A percentile compares a stretch with the other conserved stretches of the same genome.
These are phyloP conservation scores for Sphecodes monilicornis DNA, from an alignment of 2,888 invertebrate genomes.

Conservation along the genomic window DNA sequence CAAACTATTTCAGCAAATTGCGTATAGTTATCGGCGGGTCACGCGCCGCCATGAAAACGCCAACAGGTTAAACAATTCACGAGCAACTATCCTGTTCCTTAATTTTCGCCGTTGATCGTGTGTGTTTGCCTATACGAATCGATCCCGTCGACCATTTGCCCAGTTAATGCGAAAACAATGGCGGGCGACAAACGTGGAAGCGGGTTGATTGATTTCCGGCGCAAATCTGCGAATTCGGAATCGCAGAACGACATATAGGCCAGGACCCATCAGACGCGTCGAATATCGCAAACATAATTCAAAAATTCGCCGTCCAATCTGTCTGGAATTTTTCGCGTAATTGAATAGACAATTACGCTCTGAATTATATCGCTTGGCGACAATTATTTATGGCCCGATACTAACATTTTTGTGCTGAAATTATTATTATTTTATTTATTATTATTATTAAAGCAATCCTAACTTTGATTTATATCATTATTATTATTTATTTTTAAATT, in stretches of 20 bases:
- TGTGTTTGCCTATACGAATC: constrained; percentile 3
- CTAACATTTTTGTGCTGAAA: not conserved
- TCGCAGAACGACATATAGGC: constrained; percentile 49
- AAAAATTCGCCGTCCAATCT: not conserved
- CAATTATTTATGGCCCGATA: not conserved
- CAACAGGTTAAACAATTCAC: constrained; percentile 8
- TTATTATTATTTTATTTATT: no score
- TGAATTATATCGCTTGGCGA: not conserved
- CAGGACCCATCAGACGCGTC: not conserved
- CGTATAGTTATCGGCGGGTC: constrained; percentile 1
- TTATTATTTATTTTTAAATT: no score
- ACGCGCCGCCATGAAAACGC: not conserved
- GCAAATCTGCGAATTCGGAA: constrained; percentile 55
- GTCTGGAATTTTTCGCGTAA: not conserved
- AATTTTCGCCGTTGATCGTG: constrained; percentile 1
- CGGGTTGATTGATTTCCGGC: constrained; percentile 64
- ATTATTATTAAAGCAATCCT: no score
- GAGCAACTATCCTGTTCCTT: constrained; percentile 3
- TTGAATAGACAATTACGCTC: not conserved
- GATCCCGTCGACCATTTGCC: constrained; percentile 4
- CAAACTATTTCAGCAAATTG: not conserved
- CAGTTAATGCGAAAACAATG: constrained; percentile 41
- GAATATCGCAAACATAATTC: not conserved
- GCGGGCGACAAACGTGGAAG: constrained; percentile 26
- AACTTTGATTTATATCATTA: no score